phyloP scores from a whole-genome alignment of 1,140 invertebrate genomes.

The Hylaeus anthracinus region DNA sequence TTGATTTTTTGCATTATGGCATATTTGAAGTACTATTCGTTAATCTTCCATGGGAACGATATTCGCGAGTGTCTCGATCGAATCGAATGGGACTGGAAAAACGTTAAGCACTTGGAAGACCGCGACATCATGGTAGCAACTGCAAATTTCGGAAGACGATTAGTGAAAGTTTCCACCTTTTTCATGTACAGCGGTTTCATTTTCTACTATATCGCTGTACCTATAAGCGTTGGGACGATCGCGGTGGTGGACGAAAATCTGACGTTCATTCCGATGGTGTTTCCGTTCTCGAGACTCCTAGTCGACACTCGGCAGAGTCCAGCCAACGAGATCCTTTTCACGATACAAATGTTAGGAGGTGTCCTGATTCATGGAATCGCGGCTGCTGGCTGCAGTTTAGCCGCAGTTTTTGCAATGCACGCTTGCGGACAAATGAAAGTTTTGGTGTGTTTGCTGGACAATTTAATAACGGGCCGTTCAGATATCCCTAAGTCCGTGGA shows the following conservation, averaged over 20 bases:
- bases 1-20: constrained; percentile 68
- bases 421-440: constrained; percentile 68
- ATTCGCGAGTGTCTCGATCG: constrained; percentile 62
- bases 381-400: constrained; percentile 54
- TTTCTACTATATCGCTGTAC: constrained; percentile 32
- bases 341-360: constrained; percentile 51
- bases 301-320: constrained; percentile 48
- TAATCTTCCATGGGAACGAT: constrained; percentile 48
- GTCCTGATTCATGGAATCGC: constrained; percentile 51
- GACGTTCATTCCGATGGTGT: constrained; percentile 43
- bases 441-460: constrained; percentile 46
- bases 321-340: constrained; percentile 55
- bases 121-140: constrained; percentile 34
- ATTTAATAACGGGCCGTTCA: constrained; percentile 25
- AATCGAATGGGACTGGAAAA: constrained; percentile 66
- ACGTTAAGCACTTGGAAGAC: constrained; percentile 19
- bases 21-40: constrained; percentile 62
- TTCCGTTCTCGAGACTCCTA: constrained; percentile 53
- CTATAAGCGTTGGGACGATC: background rate
- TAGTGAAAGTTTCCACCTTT: background rate
- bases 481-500: constrained; percentile 23
- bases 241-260: background rate
- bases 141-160: constrained; percentile 26
- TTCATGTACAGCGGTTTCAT: constrained; percentile 39
- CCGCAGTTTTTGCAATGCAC: constrained; percentile 63